Evolutionary conservation across 2,797 vertebrate species (phyloP).

Genomic region (Alca torda): DNA sequence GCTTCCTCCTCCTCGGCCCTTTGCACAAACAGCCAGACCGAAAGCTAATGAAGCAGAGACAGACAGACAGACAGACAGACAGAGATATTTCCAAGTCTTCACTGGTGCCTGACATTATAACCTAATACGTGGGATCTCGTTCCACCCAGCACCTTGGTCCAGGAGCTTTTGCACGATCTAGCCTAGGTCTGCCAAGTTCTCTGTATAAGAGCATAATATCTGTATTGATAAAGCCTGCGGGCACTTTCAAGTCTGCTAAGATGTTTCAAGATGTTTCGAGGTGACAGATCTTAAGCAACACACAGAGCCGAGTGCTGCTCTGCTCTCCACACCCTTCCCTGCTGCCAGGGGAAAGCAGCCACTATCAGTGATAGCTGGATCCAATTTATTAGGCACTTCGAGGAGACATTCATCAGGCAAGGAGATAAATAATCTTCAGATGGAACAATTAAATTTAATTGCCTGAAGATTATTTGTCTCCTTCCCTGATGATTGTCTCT

Average conservation of each 20-base stretch:
- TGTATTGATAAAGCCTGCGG: background rate
- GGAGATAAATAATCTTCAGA: conserved; percentile 76
- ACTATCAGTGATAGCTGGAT: conserved; percentile 69
- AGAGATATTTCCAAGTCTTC: background rate
- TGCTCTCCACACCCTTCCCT: conserved; percentile 38
- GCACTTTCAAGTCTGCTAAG: conserved; percentile 51
- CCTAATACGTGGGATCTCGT: rapidly evolving
- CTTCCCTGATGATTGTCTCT: conserved; percentile 69
- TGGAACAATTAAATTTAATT: conserved; percentile 77
- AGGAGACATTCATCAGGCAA: conserved; percentile 71
- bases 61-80: background rate
- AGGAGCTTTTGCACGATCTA: background rate
- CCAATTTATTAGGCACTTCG: conserved; percentile 65
- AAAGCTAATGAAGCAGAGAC: background rate
- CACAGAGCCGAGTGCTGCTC: conserved; percentile 12
- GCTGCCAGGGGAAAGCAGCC: conserved; percentile 42
- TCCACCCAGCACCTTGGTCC: background rate
- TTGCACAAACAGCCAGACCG: background rate
- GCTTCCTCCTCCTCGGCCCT: background rate
- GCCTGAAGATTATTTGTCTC: conserved; percentile 74
- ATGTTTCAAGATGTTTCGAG: conserved; percentile 42
- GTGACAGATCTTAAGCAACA: conserved; percentile 66
- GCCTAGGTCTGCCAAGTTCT: background rate
- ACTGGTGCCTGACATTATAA: background rate
- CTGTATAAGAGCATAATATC: background rate